These are phyloP conservation scores for Ianthella basta DNA, from an alignment of 37 sponge, comb jelly and placozoan genomes.

Conservation along the genomic window DNA sequence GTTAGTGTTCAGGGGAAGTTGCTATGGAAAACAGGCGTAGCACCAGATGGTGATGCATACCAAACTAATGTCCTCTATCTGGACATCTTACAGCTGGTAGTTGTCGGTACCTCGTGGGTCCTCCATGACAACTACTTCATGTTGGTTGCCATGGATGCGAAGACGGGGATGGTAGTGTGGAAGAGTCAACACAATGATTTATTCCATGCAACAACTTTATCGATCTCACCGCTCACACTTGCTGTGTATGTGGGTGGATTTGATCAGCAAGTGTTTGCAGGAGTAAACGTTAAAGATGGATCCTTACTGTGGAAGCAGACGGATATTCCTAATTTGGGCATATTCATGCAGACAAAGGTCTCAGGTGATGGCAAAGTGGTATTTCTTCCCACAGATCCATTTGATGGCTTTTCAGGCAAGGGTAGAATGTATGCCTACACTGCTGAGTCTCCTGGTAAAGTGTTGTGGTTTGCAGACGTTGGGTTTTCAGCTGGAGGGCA, in stretches of 20 bases:
- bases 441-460: neutral
- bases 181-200: neutral
- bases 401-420: slow-evolving; percentile 29
- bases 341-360: slow-evolving; percentile 41
- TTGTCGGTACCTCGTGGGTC: slow-evolving; percentile 35
- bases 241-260: slow-evolving; percentile 12
- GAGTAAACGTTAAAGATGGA: slow-evolving; percentile 23
- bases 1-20: slow-evolving; percentile 18
- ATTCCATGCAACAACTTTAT: slow-evolving; percentile 17
- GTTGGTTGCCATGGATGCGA: slow-evolving; percentile 27
- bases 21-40: slow-evolving; percentile 35
- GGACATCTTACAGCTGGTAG: neutral
- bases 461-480: slow-evolving; percentile 20
- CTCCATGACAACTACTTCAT: slow-evolving; percentile 16
- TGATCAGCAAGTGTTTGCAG: slow-evolving; percentile 26
- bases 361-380: neutral
- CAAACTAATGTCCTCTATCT: slow-evolving; percentile 19
- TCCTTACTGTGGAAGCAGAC: neutral
- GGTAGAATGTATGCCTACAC: slow-evolving; percentile 17
- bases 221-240: neutral
- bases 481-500: slow-evolving; percentile 28
- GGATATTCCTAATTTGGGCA: neutral
- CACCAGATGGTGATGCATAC: slow-evolving; percentile 24
- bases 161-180: slow-evolving; percentile 27
- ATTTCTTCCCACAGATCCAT: slow-evolving; percentile 27